A percentile compares a stretch with the other conserved stretches of the same genome.
phyloP scores from a whole-genome alignment of 92 coral and sea anemone species.

The Nematostella vectensis region DNA sequence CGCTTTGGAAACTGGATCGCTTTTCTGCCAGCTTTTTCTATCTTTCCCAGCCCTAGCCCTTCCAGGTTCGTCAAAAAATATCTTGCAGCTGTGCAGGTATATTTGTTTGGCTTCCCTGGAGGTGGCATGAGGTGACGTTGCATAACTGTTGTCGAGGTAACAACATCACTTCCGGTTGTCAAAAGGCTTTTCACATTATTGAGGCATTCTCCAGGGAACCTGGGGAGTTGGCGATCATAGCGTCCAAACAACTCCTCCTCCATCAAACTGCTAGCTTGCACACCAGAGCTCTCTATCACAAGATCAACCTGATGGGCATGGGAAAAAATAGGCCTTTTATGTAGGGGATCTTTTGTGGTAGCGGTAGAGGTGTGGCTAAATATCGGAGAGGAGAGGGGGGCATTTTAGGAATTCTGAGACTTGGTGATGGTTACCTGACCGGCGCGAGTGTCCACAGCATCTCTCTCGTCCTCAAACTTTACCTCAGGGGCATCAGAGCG shows the following conservation, averaged over 20 bases:
- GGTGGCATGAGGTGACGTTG: constrained; percentile 14
- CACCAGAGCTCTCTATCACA: constrained; percentile 7
- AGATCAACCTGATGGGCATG: too few species aligned
- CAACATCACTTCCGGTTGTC: background rate
- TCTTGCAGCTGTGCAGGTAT: constrained; percentile 9
- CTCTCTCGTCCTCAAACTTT: constrained; percentile 2
- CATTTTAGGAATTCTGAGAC: too few species aligned
- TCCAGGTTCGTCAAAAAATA: constrained; percentile 11
- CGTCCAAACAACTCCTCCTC: background rate
- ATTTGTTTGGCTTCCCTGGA: constrained; percentile 7
- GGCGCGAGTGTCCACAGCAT: too few species aligned
- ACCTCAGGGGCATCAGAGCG: constrained; percentile 15
- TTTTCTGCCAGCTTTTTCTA: background rate
- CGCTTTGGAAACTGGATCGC: constrained; percentile 6
- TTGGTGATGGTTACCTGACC: too few species aligned
- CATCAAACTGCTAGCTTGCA: background rate
- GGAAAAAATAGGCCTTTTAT: too few species aligned
- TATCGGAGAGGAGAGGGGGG: too few species aligned
- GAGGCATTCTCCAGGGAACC: constrained; percentile 7
- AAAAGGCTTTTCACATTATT: constrained; percentile 5
- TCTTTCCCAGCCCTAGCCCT: background rate
- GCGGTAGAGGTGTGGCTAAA: too few species aligned
- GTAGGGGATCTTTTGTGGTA: too few species aligned
- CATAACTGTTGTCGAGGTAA: constrained; percentile 11
- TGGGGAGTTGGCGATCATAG: constrained; percentile 5